Conservation (phyloP, 1,140 invertebrate species). For the Centruroides vittatus region DNA sequence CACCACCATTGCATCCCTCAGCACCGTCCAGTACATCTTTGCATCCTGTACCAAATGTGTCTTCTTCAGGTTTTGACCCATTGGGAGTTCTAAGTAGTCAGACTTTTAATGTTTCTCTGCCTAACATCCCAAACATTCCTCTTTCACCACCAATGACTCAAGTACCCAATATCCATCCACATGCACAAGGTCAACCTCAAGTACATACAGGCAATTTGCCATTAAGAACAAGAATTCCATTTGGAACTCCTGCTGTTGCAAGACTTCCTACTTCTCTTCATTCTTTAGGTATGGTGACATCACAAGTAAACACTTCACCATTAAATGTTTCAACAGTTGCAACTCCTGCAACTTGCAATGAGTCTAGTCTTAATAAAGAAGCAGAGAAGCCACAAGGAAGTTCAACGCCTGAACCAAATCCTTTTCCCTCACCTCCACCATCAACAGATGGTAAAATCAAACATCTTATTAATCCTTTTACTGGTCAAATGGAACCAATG, state of each 20-base stretch:
- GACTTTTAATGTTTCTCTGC: slow-evolving; percentile 12
- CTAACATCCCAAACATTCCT: slow-evolving; percentile 2
- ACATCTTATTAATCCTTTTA: slow-evolving; percentile 73
- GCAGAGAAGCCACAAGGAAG: background rate
- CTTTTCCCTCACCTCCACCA: slow-evolving; percentile 17
- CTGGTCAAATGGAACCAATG: slow-evolving; percentile 68
- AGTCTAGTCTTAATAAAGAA: slow-evolving; percentile 15
- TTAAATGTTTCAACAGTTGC: no score
- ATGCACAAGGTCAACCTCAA: slow-evolving; percentile 17
- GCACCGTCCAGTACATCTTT: slow-evolving; percentile 1
- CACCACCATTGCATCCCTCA: background rate
- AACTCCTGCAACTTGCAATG: background rate
- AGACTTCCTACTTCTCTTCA: background rate
- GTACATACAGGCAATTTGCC: slow-evolving; percentile 15
- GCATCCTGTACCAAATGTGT: background rate
- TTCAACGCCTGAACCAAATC: slow-evolving; percentile 14
- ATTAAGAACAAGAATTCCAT: slow-evolving; percentile 9
- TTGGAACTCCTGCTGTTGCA: slow-evolving; percentile 11
- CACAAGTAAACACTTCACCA: no score
- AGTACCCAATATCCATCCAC: slow-evolving; percentile 16
- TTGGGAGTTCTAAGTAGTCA: slow-evolving; percentile 8
- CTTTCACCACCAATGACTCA: slow-evolving; percentile 5
- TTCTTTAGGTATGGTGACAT: no score
- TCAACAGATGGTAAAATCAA: slow-evolving; percentile 40
- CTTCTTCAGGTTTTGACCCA: slow-evolving; percentile 7